A percentile compares a stretch with the other conserved stretches of the same genome.
phyloP scores from a whole-genome alignment of 1,140 invertebrate species.

The Berghia stephanieae region DNA sequence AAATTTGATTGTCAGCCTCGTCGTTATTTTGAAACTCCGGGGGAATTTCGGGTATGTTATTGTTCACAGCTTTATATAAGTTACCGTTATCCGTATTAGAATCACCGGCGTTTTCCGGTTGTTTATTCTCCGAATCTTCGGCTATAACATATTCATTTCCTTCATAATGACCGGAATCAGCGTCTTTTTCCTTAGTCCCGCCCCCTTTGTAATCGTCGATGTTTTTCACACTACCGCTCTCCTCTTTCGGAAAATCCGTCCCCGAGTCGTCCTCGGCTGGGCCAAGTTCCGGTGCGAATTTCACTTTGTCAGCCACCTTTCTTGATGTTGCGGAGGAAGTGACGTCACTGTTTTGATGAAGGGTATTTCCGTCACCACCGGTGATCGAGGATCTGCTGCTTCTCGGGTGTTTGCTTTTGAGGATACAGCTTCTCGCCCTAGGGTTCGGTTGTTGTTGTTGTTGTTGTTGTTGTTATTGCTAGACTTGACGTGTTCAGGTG shows the following conservation, averaged over 20 bases:
- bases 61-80: too few species aligned
- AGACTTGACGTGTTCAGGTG: not conserved
- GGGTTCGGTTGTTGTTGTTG: not conserved
- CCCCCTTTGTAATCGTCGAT: too few species aligned
- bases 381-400: not conserved
- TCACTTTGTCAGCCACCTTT: not conserved
- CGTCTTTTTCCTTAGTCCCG: not conserved
- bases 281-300: not conserved
- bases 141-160: not conserved
- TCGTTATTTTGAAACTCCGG: not conserved
- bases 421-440: too few species aligned
- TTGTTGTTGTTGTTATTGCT: not conserved
- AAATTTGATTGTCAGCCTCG: not conserved
- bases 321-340: not conserved
- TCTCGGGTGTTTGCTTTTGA: not conserved
- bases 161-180: not conserved
- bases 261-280: too few species aligned
- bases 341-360: too few species aligned
- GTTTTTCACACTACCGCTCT: too few species aligned
- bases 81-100: too few species aligned
- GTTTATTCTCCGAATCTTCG: not conserved
- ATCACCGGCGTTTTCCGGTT: not conserved
- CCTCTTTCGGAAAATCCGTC: too few species aligned
- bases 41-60: not conserved
- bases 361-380: too few species aligned